These are phyloP conservation scores for Andrena chrysosceles DNA, from an alignment of 2,888 invertebrate genomes.

Conservation along the genomic window DNA sequence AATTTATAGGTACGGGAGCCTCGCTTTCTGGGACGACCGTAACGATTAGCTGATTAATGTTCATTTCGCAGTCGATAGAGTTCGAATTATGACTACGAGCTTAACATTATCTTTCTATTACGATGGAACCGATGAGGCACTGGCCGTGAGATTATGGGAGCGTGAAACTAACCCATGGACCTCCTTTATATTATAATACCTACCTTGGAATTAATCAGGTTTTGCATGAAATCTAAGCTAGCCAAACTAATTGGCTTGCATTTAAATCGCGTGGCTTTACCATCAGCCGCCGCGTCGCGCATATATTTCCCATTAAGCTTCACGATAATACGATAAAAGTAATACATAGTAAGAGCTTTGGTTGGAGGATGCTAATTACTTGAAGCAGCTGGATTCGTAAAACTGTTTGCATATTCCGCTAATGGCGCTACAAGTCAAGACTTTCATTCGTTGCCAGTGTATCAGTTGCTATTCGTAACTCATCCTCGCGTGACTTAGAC, in stretches of 20 bases:
- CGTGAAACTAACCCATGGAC: too few species aligned
- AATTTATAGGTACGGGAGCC: slow-evolving; percentile 37
- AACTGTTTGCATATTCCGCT: background rate
- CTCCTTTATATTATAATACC: too few species aligned
- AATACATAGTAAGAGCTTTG: too few species aligned
- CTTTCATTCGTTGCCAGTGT: background rate
- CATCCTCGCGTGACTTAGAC: background rate
- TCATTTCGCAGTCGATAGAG: background rate
- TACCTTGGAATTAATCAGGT: background rate
- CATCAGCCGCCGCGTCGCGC: too few species aligned
- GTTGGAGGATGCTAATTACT: too few species aligned
- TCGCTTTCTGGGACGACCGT: slow-evolving; percentile 18
- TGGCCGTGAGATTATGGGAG: too few species aligned
- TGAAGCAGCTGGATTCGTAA: background rate
- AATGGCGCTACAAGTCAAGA: background rate
- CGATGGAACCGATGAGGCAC: too few species aligned
- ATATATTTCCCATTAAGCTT: too few species aligned
- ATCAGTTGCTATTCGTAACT: background rate
- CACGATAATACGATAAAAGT: too few species aligned
- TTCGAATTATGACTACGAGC: background rate
- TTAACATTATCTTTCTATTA: too few species aligned
- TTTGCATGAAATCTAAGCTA: background rate
- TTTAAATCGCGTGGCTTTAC: background rate
- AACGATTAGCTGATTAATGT: background rate
- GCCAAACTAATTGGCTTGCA: background rate